phyloP scores from a whole-genome alignment of 2,113 vertebrate species.

The Mastomys natalensis region DNA sequence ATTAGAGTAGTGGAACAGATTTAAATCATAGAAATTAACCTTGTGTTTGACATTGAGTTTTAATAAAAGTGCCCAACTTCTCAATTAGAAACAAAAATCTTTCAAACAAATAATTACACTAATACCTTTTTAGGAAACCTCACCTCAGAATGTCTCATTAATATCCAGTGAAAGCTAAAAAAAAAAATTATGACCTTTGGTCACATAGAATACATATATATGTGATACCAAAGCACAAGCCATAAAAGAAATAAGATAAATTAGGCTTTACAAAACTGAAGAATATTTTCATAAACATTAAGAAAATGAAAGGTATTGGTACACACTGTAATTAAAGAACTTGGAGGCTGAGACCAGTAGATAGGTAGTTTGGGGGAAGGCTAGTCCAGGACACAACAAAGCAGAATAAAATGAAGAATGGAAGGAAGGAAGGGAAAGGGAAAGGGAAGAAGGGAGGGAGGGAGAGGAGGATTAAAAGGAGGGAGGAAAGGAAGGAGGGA shows the following conservation, averaged over 20 bases:
- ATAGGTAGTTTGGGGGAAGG: neutral
- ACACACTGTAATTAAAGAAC: neutral
- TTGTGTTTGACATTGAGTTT: neutral
- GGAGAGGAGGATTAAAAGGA: neutral
- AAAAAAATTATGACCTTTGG: neutral
- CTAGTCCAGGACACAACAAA: neutral
- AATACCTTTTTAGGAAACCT: neutral
- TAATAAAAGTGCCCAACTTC: neutral
- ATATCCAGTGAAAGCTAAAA: neutral
- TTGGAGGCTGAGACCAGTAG: neutral
- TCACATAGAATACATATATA: neutral
- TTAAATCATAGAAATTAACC: neutral
- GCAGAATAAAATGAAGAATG: neutral
- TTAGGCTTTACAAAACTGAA: neutral
- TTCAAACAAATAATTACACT: neutral
- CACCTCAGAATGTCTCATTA: neutral
- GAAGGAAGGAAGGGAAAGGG: neutral
- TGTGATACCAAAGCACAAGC: neutral
- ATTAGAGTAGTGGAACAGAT: neutral
- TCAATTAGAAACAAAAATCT: neutral
- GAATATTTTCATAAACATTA: neutral
- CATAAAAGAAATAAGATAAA: neutral
- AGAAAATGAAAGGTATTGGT: neutral
- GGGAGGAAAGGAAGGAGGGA: neutral
- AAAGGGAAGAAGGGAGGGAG: neutral